These are phyloP conservation scores for Drosophila grimshawi DNA, from an alignment of 1,140 invertebrate species.

Conservation along the genomic window DNA sequence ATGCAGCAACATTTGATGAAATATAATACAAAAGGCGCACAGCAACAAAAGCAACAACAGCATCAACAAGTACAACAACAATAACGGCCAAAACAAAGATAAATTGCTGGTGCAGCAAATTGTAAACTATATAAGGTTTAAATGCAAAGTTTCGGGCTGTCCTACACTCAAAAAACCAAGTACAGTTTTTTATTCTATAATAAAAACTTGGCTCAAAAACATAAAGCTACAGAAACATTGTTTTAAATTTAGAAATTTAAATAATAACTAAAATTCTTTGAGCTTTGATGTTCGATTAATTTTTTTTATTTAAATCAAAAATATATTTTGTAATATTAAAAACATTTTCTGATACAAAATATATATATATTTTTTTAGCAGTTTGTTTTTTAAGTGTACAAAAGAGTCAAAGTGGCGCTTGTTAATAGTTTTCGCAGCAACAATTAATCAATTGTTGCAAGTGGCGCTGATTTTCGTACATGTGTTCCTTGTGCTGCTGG, in stretches of 20 bases:
- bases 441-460: constrained; percentile 14
- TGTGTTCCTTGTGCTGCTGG: neutral
- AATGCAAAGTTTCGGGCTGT: constrained; percentile 59
- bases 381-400: constrained; percentile 26
- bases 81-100: constrained; percentile 58
- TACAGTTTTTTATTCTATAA: too few species aligned
- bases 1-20: constrained; percentile 81
- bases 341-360: too few species aligned
- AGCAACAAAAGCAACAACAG: constrained; percentile 27
- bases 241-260: too few species aligned
- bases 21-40: constrained; percentile 80
- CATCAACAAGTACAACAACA: constrained; percentile 26
- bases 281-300: too few species aligned
- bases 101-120: constrained; percentile 74
- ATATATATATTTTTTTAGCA: too few species aligned
- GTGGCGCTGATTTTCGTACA: neutral
- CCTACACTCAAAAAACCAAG: neutral
- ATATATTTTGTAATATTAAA: too few species aligned
- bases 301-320: too few species aligned
- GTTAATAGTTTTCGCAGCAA: neutral
- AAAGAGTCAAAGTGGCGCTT: constrained; percentile 38
- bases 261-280: too few species aligned
- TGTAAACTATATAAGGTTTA: constrained; percentile 78
- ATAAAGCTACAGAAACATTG: too few species aligned
- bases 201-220: neutral